These are phyloP conservation scores for Cochlearius cochlearius DNA, from an alignment of 2,113 vertebrate species.

Conservation along the genomic window DNA sequence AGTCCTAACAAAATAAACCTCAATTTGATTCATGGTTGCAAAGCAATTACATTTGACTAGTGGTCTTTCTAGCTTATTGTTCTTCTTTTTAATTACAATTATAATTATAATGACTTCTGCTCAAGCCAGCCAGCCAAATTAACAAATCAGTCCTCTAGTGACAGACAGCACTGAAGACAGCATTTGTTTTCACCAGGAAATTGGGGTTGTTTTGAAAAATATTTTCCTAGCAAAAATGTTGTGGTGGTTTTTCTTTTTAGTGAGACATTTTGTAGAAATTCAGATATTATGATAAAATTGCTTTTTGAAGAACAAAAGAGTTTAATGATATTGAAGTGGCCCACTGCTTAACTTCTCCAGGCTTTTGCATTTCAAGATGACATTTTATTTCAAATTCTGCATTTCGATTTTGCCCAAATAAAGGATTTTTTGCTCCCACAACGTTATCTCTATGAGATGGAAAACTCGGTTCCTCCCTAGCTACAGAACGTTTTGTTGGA, in stretches of 20 bases:
- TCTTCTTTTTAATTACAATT: not conserved
- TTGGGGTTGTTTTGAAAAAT: not conserved
- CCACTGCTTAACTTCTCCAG: not conserved
- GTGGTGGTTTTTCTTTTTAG: not conserved
- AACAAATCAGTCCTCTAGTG: not conserved
- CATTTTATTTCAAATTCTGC: not conserved
- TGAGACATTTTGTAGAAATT: not conserved
- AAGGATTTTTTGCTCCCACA: not conserved
- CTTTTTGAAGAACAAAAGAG: not conserved
- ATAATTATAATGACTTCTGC: not conserved
- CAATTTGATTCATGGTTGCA: not conserved
- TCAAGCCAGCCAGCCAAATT: not conserved
- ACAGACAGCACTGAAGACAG: not conserved
- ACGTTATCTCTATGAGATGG: not conserved
- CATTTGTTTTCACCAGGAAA: not conserved
- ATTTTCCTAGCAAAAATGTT: not conserved
- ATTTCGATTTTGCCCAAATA: not conserved
- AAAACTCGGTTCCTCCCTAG: not conserved
- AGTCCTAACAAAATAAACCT: not conserved
- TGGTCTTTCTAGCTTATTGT: not conserved
- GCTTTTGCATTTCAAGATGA: not conserved
- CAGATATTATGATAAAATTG: not conserved
- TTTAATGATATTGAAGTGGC: not conserved
- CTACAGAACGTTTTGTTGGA: not conserved
- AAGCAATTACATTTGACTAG: not conserved